Evolutionary conservation across 2,113 vertebrate species (phyloP).

Genomic region (Aptenodytes patagonicus): DNA sequence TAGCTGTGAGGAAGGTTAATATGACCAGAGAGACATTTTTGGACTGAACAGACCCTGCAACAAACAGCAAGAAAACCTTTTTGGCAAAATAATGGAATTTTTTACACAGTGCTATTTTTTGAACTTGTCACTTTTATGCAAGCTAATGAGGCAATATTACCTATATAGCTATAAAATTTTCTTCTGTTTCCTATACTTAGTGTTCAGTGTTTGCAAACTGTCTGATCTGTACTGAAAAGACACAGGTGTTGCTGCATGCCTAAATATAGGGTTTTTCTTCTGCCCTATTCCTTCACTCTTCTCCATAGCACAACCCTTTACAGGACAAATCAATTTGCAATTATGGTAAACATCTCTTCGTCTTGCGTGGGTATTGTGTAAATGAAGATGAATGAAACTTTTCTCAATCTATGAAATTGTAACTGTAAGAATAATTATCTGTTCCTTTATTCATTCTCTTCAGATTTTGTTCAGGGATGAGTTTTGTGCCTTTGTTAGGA

Average conservation of each 20-base stretch:
- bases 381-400: background rate
- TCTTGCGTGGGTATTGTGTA: background rate
- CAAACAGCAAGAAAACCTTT: background rate
- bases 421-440: background rate
- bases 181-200: background rate
- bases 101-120: background rate
- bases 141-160: background rate
- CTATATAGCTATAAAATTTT: background rate
- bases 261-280: background rate
- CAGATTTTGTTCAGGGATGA: background rate
- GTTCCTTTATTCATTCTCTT: background rate
- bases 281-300: background rate
- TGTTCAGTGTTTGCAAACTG: background rate
- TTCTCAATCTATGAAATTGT: background rate
- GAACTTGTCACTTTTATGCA: background rate
- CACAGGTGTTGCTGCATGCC: background rate
- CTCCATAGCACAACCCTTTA: background rate
- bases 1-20: background rate
- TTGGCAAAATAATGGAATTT: background rate
- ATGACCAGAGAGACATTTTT: background rate
- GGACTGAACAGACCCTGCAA: background rate
- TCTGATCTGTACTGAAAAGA: background rate
- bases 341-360: background rate
- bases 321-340: background rate
- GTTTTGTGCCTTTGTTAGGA: background rate